Conservation (phyloP, 2,797 vertebrate genomes). For the Coregonus ussuriensis region DNA sequence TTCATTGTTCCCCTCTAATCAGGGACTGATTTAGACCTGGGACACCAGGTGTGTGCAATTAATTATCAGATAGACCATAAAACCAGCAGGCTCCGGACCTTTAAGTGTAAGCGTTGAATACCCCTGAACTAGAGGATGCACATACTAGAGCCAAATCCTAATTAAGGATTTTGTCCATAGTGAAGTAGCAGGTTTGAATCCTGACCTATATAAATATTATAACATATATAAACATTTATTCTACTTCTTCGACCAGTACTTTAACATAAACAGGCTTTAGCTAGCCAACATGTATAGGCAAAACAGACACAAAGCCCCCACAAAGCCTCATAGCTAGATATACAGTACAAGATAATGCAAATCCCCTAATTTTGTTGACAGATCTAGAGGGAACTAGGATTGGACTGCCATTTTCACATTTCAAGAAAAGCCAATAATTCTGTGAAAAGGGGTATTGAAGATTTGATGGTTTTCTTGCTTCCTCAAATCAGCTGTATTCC, state of each 20-base stretch:
- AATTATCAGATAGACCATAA: too few species aligned
- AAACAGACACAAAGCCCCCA: not conserved
- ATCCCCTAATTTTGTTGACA: not conserved
- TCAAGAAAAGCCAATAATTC: slow-evolving; percentile 6
- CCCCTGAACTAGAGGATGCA: not conserved
- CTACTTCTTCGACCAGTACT: not conserved
- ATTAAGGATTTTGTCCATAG: not conserved
- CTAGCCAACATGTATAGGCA: not conserved
- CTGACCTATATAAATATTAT: not conserved
- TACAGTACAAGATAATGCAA: not conserved
- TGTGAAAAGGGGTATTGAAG: not conserved
- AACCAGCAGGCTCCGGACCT: too few species aligned
- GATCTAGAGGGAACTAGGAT: not conserved
- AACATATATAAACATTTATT: not conserved
- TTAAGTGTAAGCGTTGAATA: too few species aligned
- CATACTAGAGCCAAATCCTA: not conserved
- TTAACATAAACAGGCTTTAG: not conserved
- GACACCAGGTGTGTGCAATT: too few species aligned
- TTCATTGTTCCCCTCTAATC: too few species aligned
- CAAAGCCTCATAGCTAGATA: not conserved
- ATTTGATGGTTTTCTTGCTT: not conserved
- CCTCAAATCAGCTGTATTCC: not conserved
- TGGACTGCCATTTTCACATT: slow-evolving; percentile 5
- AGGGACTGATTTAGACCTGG: too few species aligned
- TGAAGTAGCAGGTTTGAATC: not conserved